Conservation (phyloP, 2,113 vertebrate genomes). For the Corythaeola cristata region DNA sequence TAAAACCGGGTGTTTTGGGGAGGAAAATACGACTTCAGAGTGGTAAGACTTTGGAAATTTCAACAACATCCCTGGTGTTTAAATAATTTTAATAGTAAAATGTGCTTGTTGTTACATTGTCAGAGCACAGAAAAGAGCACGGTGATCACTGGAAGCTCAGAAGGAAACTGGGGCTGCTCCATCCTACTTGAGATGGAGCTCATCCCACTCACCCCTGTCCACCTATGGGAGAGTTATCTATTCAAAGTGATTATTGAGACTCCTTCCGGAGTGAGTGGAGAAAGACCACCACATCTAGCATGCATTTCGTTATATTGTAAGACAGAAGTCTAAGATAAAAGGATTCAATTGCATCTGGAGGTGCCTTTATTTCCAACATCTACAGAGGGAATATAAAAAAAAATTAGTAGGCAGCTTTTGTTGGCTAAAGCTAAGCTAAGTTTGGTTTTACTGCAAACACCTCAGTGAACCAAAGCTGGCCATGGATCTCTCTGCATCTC, state of each 20-base stretch:
- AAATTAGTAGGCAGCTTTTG: background rate
- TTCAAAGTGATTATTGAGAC: background rate
- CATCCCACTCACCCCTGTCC: background rate
- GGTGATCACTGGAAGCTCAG: background rate
- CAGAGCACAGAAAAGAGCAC: background rate
- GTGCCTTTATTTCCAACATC: background rate
- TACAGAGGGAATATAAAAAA: background rate
- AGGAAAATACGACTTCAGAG: background rate
- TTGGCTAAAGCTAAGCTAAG: background rate
- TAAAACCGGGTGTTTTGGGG: background rate
- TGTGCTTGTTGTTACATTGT: fast-evolving
- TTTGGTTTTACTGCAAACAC: background rate
- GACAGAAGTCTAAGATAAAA: background rate
- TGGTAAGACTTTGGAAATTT: background rate
- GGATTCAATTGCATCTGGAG: background rate
- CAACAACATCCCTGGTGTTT: background rate
- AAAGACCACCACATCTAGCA: background rate
- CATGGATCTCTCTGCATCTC: background rate
- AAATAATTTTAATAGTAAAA: background rate
- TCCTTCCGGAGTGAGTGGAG: background rate
- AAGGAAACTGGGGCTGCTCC: background rate
- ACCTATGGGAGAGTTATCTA: background rate
- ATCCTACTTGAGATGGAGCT: background rate
- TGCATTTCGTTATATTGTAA: background rate
- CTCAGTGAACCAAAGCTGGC: background rate